Conservation (phyloP, 2,888 invertebrate genomes). For the Yponomeuta malinellus region DNA sequence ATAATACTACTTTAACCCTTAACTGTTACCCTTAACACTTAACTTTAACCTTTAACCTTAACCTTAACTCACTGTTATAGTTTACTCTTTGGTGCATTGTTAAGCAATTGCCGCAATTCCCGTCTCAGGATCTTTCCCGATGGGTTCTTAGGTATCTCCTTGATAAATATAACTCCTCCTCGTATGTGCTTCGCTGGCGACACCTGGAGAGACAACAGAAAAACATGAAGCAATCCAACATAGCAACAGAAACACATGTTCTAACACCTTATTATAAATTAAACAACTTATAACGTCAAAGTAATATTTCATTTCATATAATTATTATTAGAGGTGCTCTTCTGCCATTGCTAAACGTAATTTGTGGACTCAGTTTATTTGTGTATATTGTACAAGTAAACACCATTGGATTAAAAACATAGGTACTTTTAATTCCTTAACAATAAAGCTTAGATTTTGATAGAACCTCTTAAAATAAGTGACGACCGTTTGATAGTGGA, state of each 20-base stretch:
- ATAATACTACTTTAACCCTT: not conserved
- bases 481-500: no score
- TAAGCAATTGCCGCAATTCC: constrained; percentile 60
- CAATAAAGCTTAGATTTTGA: no score
- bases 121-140: constrained; percentile 87
- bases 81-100: constrained; percentile 50
- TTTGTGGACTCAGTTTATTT: no score
- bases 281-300: not conserved
- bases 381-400: no score
- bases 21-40: not conserved
- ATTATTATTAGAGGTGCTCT: no score
- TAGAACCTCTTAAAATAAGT: no score
- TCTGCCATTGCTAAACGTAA: no score
- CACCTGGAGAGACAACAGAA: constrained; percentile 53
- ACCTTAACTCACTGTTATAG: constrained; percentile 33
- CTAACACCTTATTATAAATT: not conserved
- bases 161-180: constrained; percentile 83
- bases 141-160: constrained; percentile 85
- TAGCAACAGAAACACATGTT: not conserved
- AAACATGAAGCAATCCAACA: not conserved
- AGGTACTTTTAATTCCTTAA: no score
- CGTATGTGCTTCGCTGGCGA: constrained; percentile 84
- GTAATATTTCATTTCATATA: no score
- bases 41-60: not conserved
- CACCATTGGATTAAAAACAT: no score